A percentile compares a stretch with the other conserved stretches of the same genome.
These are phyloP conservation scores for Columba guinea DNA, from an alignment of 2,797 vertebrate species.

Conservation along the genomic window DNA sequence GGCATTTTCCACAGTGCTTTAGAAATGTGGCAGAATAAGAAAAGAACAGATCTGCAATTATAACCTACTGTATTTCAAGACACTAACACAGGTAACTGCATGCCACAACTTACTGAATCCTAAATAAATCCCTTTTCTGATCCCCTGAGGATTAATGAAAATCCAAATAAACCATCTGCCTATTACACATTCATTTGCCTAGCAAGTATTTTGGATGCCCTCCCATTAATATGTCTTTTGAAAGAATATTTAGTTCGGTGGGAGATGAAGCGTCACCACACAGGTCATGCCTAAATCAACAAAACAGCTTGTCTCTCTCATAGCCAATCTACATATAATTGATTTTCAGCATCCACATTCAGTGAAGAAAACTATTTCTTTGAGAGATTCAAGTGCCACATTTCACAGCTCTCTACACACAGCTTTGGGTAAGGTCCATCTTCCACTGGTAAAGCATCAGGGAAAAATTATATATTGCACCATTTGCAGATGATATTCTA, in stretches of 20 bases:
- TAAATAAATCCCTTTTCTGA: conserved; percentile 53
- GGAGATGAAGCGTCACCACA: conserved; percentile 63
- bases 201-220: conserved; percentile 67
- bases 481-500: background rate
- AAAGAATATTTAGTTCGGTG: conserved; percentile 69
- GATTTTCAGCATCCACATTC: conserved; percentile 62
- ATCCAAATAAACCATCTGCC: conserved; percentile 70
- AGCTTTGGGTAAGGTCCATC: background rate
- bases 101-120: conserved; percentile 19
- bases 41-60: conserved; percentile 23
- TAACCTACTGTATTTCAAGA: conserved; percentile 21
- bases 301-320: conserved; percentile 71
- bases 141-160: conserved; percentile 64
- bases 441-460: background rate
- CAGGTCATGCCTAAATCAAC: conserved; percentile 71
- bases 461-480: background rate
- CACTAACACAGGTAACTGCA: conserved; percentile 40
- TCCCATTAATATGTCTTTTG: conserved; percentile 68
- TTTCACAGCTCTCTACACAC: conserved; percentile 34
- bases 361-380: conserved; percentile 12
- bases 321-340: conserved; percentile 70
- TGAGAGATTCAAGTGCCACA: background rate
- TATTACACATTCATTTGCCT: conserved; percentile 64
- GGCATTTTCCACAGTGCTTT: conserved; percentile 34
- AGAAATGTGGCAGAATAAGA: conserved; percentile 7